phyloP scores from a whole-genome alignment of 2,888 invertebrate species.

The Mythimna lalbum region DNA sequence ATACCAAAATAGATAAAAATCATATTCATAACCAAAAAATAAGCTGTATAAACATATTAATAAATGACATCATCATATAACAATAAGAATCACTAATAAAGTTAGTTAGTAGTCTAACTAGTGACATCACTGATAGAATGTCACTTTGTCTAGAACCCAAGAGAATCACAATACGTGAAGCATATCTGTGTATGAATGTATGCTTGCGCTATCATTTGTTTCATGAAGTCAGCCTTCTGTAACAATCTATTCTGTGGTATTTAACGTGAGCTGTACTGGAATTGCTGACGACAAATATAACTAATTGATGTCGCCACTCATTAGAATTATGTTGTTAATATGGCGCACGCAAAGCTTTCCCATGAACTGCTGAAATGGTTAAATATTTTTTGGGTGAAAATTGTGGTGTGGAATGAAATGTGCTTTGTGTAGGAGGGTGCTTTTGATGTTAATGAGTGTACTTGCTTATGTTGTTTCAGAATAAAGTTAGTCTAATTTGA shows the following conservation, averaged over 20 bases:
- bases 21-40: too few relatives aligned
- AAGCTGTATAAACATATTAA: too few relatives aligned
- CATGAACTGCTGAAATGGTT: slow-evolving; percentile 52
- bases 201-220: too few relatives aligned
- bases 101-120: too few relatives aligned
- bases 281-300: slow-evolving; percentile 72
- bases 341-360: slow-evolving; percentile 69
- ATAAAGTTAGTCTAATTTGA: neutral
- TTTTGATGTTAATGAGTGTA: neutral
- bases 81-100: too few relatives aligned
- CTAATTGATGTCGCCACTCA: slow-evolving; percentile 81
- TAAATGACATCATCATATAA: too few relatives aligned
- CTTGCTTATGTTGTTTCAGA: neutral
- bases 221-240: slow-evolving; percentile 1
- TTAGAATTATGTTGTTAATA: slow-evolving; percentile 75
- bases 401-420: slow-evolving; percentile 2
- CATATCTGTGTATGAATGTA: too few relatives aligned
- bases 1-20: too few relatives aligned
- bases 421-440: neutral
- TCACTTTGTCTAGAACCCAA: too few relatives aligned
- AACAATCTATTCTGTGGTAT: neutral
- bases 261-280: slow-evolving; percentile 68
- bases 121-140: too few relatives aligned
- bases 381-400: slow-evolving; percentile 34
- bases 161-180: too few relatives aligned